Base-by-base conservation (phyloP, 2,113 vertebrate species). In the Cettia cetti region DNA sequence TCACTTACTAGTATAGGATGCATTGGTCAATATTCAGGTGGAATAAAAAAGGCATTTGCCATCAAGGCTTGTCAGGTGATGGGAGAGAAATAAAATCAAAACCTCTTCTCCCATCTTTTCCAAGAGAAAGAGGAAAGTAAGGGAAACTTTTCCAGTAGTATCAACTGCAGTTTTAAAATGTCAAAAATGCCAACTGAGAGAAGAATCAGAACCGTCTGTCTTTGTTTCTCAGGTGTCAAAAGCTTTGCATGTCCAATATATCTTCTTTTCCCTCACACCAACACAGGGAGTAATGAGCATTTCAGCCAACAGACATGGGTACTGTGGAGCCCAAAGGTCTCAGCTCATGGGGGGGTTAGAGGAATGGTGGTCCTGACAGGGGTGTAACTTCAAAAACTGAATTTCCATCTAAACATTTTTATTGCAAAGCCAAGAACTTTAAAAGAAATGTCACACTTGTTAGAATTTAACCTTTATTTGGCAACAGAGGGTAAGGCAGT, bases 401-500 rank as follows among this genome's bases (percentile, higher is more conserved):
- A 66, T 83, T 96, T 89, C 76, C 52, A 64, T 54, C 72, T 54
- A 59, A 88, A 66, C 26, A 7, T 72, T 88, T 77, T 26, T 65
- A 77, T 39, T 90, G 47, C 44, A 68, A 94, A 93, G 44, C 35
- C 60, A 71, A 63, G 89, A 94, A 78, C 76, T 70, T 54, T 23
- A 65, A 85, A 82, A 39, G 52, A 91, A 90, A 89, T 89, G 76
- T 86, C 89, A 90, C 39, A 44, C 63, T 63, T 86, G 90, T 81
- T 95, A 75, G 79, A 94, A n/a, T 90, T 81, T 90, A 95, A 93
- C 92, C 94, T 95, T 94, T 94, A 42, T 82, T 90, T 92, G 92
- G 82, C 89, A 90, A 16, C 82, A 44, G 78, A 50, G 78, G 57
- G 49, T 60, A 88, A 66, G 30, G 79, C 75, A 78, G 59, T 33